Conservation (phyloP, 2,113 vertebrate genomes). For the Patagioenas fasciata region DNA sequence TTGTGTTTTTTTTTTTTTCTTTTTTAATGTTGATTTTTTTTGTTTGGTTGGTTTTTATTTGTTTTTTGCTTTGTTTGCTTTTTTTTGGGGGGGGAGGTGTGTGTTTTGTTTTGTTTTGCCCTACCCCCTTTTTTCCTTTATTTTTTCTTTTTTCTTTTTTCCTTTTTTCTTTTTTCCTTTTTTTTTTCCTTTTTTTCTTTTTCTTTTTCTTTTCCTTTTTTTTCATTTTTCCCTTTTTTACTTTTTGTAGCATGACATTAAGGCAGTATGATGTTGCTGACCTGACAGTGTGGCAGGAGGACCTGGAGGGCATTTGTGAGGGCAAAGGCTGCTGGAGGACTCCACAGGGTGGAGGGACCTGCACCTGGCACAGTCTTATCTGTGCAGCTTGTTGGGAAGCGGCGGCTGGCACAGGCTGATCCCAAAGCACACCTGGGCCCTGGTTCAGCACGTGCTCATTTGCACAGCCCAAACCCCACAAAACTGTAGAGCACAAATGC, state of each 20-base stretch:
- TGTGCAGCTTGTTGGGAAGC: background rate
- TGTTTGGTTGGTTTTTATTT: background rate
- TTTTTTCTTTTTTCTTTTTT: too few species aligned
- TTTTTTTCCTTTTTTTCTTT: too few species aligned
- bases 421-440: background rate
- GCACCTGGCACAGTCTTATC: background rate
- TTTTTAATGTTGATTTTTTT: too few species aligned
- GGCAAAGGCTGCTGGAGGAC: background rate
- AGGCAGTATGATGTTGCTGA: background rate
- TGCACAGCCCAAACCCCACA: background rate
- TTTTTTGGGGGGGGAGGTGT: too few species aligned
- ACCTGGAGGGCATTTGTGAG: background rate
- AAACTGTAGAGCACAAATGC: rapidly evolving
- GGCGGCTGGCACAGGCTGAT: background rate
- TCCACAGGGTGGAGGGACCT: background rate
- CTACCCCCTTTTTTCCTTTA: too few species aligned
- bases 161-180: too few species aligned
- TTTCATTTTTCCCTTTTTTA: too few species aligned
- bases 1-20: too few species aligned
- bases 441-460: background rate
- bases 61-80: too few species aligned
- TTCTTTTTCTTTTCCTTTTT: too few species aligned
- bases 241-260: background rate
- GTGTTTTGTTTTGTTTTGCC: too few species aligned
- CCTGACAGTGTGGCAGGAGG: background rate